Base-by-base conservation (phyloP, 2,113 vertebrate genomes). In the Euleptes europaea region DNA sequence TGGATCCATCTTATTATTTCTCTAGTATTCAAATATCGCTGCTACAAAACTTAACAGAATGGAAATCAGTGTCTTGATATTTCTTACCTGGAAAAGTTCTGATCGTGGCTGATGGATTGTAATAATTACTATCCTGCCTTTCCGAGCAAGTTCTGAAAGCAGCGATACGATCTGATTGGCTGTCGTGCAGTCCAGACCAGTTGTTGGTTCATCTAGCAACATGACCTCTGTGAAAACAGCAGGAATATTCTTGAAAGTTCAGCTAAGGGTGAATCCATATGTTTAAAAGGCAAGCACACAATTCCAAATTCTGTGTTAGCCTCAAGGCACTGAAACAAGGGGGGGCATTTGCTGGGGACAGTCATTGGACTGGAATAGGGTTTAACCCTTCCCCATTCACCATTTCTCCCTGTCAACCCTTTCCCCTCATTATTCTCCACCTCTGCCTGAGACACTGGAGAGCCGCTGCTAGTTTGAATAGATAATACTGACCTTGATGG, bases 81-180 rank as follows among this genome's bases (percentile, higher is more conserved):
- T 63, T n/a, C 47, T 90, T 93, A 99, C 98, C 96, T 95, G 96
- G 94, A 99, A 99, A 69, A 99, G 98, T 88, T 99, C 98, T 1
- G 98, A 99, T 75, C 98, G 98, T 31, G 98, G 98, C 91, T 99
- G 98, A 89, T 99, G 99, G 94, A 99, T 98, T 75, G 99, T 98
- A 76, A 99, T 97, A 75, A 99, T 96, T 88, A 99, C 97, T 13
- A 99, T 97, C 14, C 98, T 97, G 93, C 96, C 97, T 85, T 94
- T 97, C 86, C 80, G 97, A 60, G 98, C 98, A 93, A 99, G 95
- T 88, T 98, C 92, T 0, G 96, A 96, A 73, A 99, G 95, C 88
- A 98, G 92, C 1, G 94, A 79, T 44, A 99, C 96, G 1, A 99
- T 99, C 94, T 98, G 98, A 95, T 98, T 99, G 75, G 98, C 97